A percentile compares a stretch with the other conserved stretches of the same genome.
These are phyloP conservation scores for Fabriciana adippe DNA, from an alignment of 2,888 invertebrate species.

Conservation along the genomic window DNA sequence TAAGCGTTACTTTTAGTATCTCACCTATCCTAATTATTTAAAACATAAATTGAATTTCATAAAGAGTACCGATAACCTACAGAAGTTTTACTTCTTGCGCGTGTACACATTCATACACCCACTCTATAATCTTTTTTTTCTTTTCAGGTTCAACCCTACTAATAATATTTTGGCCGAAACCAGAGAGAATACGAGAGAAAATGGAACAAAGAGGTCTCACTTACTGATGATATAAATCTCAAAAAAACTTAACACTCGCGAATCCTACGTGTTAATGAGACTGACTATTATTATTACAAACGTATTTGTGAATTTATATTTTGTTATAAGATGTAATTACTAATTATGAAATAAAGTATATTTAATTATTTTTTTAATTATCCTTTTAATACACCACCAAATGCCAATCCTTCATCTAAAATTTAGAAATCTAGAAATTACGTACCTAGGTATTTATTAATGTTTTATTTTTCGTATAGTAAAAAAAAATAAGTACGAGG, in stretches of 20 bases:
- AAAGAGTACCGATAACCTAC: too few relatives aligned
- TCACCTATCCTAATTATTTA: too few relatives aligned
- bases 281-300: slow-evolving; percentile 35
- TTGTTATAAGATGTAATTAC: slow-evolving; percentile 20
- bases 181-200: slow-evolving; percentile 60
- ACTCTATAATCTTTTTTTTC: too few relatives aligned
- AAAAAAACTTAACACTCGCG: slow-evolving; percentile 10
- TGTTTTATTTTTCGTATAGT: too few relatives aligned
- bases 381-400: not conserved
- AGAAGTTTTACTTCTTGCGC: too few relatives aligned
- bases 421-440: too few relatives aligned
- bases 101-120: too few relatives aligned
- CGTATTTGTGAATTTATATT: slow-evolving; percentile 28
- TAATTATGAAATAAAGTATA: slow-evolving; percentile 12
- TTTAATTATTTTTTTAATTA: not conserved
- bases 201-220: slow-evolving; percentile 68
- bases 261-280: slow-evolving; percentile 31
- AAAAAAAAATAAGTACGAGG: too few relatives aligned
- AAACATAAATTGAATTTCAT: too few relatives aligned
- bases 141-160: slow-evolving; percentile 63
- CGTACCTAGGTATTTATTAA: too few relatives aligned
- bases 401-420: too few relatives aligned
- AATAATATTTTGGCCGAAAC: slow-evolving; percentile 72
- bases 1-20: too few relatives aligned
- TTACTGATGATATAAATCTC: slow-evolving; percentile 48